Base-by-base conservation (phyloP, 1,140 invertebrate genomes). In the Fopius arisanus region DNA sequence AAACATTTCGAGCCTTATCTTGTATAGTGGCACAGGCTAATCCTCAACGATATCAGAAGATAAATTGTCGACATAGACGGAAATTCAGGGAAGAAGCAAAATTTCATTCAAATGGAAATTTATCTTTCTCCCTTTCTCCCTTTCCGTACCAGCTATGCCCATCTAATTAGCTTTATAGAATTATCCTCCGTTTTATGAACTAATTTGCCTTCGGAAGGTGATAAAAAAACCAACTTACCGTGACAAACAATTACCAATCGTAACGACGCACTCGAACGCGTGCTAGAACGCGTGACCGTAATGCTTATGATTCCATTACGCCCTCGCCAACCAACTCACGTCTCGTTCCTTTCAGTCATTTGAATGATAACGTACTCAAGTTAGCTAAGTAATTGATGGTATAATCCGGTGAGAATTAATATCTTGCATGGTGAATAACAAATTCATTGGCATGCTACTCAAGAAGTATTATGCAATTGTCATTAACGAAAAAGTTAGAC, bases 281-380 rank as follows among this genome's bases (percentile, higher is more conserved):
- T 59, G 54, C 54, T n/a, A 72, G 19, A 72, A 66, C 59, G 28
- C 59, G 59, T 72, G 70, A 65, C 70, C 37, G 59, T 4, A 72
- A 72, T 72, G 63, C 40, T 16, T 31, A 62, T 37, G 21, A 23
- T 9, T 23, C 33, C 16, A 29, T 6, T 3, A 65, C 21, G 63
- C 59, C 10, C 63, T 72, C 59, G 41, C 28, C 37, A 40, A 43
- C n/a, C 37, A 7, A 65, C 23, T 72, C 70, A 65, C 59, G 40
- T 72, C 59, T n/a, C 40, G 26, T 16, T 26, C 48, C 1, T 31
- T 62, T 72, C 40, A 37, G 59, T 65, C 70, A 59, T 59, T 59
- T 62, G 33, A 62, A 72, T 72, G 59, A 72, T 37, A 59, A 65
- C 48, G 59, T 62, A 72, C 59, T 72, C 63, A 48, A 65, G 21